A percentile compares a stretch with the other conserved stretches of the same genome.
These are phyloP conservation scores for Enteromius radiatus DNA, from an alignment of 2,797 vertebrate species.

Conservation along the genomic window DNA sequence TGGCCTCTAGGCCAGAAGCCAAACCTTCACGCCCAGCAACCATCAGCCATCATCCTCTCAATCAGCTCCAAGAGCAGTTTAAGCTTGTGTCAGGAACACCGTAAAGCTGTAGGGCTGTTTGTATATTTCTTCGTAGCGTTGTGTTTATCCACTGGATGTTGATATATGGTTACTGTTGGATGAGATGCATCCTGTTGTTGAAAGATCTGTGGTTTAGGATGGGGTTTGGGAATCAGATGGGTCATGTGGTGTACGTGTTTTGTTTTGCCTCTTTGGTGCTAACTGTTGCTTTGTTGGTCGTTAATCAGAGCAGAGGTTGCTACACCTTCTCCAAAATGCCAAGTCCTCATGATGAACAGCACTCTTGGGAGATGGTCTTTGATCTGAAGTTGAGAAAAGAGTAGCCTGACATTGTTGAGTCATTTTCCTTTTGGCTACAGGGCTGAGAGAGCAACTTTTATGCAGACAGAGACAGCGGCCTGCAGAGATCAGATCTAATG, in stretches of 20 bases:
- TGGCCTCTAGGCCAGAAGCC: constrained; percentile 42
- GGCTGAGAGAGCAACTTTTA: constrained; percentile 25
- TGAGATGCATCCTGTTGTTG: constrained; percentile 15
- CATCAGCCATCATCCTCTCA: constrained; percentile 46
- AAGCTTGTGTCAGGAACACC: constrained; percentile 26
- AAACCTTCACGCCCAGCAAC: constrained; percentile 40
- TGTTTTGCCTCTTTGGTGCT: constrained; percentile 34
- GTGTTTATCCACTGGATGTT: constrained; percentile 27
- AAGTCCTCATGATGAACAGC: constrained; percentile 49
- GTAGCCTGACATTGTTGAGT: constrained; percentile 41
- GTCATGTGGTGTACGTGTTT: constrained; percentile 15
- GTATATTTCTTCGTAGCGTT: constrained; percentile 33
- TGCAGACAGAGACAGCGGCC: not conserved
- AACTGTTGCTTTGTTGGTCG: constrained; percentile 39
- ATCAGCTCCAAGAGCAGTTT: constrained; percentile 32
- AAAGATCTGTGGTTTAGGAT: constrained; percentile 2
- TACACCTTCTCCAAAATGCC: constrained; percentile 55
- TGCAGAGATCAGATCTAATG: not conserved
- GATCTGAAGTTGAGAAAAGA: constrained; percentile 45
- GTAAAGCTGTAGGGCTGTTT: constrained; percentile 40
- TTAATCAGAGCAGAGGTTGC: constrained; percentile 49
- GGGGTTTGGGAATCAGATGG: not conserved
- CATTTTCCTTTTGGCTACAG: constrained; percentile 20
- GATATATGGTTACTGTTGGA: constrained; percentile 10
- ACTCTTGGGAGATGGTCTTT: constrained; percentile 41